Evolutionary conservation across 2,113 vertebrate species (phyloP).

Genomic region (Phasianus colchicus): DNA sequence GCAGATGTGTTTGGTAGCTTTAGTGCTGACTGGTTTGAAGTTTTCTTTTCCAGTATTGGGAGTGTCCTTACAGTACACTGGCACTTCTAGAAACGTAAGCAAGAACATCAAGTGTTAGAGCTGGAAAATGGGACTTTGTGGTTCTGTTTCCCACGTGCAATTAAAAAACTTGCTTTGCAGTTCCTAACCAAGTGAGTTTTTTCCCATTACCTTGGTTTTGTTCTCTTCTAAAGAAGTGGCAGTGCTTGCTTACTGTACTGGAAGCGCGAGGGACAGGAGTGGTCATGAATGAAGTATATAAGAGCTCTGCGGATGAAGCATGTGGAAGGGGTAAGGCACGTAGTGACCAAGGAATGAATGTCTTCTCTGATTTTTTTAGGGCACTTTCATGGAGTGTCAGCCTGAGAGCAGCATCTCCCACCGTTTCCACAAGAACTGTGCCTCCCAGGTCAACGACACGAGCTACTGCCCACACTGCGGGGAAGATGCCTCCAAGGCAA

Average conservation of each 20-base stretch:
- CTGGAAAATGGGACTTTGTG: conserved; percentile 29
- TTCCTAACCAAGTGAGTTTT: conserved; percentile 48
- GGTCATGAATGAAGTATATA: neutral
- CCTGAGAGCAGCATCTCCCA: conserved; percentile 95
- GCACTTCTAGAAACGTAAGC: conserved; percentile 37
- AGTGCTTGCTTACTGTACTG: conserved; percentile 63
- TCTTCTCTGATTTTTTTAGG: conserved; percentile 79
- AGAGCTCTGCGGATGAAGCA: conserved; percentile 5
- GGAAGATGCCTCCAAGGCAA: conserved; percentile 90
- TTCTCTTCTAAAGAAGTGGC: conserved; percentile 62
- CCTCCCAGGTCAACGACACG: conserved; percentile 87
- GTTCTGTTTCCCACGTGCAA: conserved; percentile 36
- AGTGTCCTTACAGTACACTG: conserved; percentile 55
- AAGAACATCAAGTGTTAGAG: conserved; percentile 31
- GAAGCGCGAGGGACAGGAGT: conserved; percentile 37
- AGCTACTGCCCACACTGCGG: conserved; percentile 97
- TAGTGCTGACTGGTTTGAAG: neutral
- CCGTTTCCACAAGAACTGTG: conserved; percentile 92
- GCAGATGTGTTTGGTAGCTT: neutral
- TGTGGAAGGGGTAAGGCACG: neutral
- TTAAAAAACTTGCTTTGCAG: conserved; percentile 39
- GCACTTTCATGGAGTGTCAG: conserved; percentile 96
- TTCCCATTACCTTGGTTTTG: conserved; percentile 19
- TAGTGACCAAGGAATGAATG: neutral
- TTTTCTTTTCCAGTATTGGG: conserved; percentile 25